These are phyloP conservation scores for Dendrophyllia cribrosa DNA, from an alignment of 64 coral and sea anemone species.

Conservation along the genomic window DNA sequence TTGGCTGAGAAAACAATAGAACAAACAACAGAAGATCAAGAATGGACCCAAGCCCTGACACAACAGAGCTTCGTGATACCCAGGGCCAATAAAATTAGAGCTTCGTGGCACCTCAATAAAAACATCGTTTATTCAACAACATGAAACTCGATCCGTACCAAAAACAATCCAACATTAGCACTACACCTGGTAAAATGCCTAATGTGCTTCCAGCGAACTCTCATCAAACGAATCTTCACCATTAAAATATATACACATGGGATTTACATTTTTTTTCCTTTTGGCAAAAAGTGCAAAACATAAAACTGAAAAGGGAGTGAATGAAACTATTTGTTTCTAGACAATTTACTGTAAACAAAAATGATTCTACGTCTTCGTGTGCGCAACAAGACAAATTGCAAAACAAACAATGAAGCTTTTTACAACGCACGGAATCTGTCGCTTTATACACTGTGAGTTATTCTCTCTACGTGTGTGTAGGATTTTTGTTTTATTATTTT, in stretches of 20 bases:
- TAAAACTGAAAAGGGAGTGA: not conserved
- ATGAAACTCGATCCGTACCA: not conserved
- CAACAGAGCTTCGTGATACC: no score
- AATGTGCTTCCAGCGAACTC: not conserved
- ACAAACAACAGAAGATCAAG: no score
- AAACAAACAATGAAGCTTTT: not conserved
- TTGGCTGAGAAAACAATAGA: no score
- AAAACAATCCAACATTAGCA: not conserved
- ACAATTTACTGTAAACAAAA: not conserved
- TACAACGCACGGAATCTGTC: not conserved
- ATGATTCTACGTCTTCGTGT: not conserved
- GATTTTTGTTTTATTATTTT: not conserved
- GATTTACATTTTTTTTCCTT: not conserved
- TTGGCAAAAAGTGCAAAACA: not conserved
- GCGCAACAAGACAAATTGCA: not conserved
- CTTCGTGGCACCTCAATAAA: no score
- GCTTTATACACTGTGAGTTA: not conserved
- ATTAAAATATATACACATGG: slow-evolving; percentile 27
- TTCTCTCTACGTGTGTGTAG: not conserved
- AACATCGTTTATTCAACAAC: not conserved
- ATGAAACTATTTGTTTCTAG: not conserved
- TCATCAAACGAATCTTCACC: not conserved
- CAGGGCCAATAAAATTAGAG: no score
- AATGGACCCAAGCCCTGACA: no score
- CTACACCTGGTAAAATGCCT: not conserved